A percentile compares a stretch with the other conserved stretches of the same genome.
phyloP scores from a whole-genome alignment of 2,113 vertebrate species.

The Oncorhynchus masou region DNA sequence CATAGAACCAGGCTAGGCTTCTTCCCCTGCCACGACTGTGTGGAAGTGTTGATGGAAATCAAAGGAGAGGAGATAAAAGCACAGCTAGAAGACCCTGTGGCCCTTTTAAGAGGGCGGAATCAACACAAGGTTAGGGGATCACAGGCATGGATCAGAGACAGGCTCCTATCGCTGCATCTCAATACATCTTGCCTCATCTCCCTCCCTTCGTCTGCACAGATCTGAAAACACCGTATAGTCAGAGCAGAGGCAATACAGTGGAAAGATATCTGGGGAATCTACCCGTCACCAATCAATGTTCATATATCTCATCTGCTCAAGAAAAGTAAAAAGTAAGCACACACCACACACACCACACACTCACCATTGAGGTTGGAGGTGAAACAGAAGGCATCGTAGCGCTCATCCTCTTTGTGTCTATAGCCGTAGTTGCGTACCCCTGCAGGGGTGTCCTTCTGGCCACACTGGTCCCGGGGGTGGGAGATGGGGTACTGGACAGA shows the following conservation, averaged over 20 bases:
- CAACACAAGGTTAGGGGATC: slow-evolving; percentile 47
- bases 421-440: slow-evolving; percentile 92
- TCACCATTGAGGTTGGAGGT: slow-evolving; percentile 91
- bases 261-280: not conserved
- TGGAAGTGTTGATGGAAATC: slow-evolving; percentile 33
- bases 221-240: not conserved
- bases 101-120: slow-evolving; percentile 36
- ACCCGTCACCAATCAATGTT: not conserved
- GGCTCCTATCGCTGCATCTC: slow-evolving; percentile 13
- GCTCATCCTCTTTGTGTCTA: slow-evolving; percentile 88
- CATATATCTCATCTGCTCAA: slow-evolving; percentile 12
- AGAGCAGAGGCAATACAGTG: not conserved
- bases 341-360: slow-evolving; percentile 11
- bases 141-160: slow-evolving; percentile 48
- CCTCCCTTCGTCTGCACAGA: not conserved
- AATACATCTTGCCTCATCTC: not conserved
- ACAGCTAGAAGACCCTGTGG: slow-evolving; percentile 41
- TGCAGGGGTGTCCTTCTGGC: slow-evolving; percentile 76
- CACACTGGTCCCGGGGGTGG: slow-evolving; percentile 85
- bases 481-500: slow-evolving; percentile 93
- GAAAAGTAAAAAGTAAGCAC: not conserved
- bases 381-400: slow-evolving; percentile 93
- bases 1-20: too few species aligned
- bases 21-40: not conserved
- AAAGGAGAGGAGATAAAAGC: slow-evolving; percentile 59